phyloP scores from a whole-genome alignment of 2,113 vertebrate genomes.

The Sphaerodactylus townsendi region DNA sequence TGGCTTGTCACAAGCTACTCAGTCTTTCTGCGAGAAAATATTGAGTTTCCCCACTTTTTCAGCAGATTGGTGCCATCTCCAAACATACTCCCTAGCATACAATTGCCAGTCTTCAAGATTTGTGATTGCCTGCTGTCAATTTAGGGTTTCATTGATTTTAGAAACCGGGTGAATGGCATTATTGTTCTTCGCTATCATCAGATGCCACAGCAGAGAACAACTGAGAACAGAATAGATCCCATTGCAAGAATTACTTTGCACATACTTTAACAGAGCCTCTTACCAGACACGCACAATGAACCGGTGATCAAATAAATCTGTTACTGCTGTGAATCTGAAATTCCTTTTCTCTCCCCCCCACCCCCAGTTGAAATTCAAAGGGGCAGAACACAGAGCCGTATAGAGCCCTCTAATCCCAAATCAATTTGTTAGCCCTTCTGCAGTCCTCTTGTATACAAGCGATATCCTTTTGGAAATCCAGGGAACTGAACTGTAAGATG shows the following conservation, averaged over 20 bases:
- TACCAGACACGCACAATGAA: neutral
- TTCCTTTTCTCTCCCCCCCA: neutral
- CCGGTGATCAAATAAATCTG: neutral
- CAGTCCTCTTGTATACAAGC: conserved; percentile 52
- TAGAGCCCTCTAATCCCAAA: conserved; percentile 52
- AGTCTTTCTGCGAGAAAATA: neutral
- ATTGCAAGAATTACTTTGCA: neutral
- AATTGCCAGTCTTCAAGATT: neutral
- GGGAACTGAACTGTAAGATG: conserved; percentile 10
- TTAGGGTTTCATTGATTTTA: conserved; percentile 49
- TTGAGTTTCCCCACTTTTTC: no score
- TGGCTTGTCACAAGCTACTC: neutral
- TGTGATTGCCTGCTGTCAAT: neutral
- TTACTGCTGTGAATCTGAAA: neutral
- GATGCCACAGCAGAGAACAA: neutral
- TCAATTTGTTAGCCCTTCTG: conserved; percentile 62
- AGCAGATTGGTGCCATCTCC: no score
- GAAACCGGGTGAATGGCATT: neutral
- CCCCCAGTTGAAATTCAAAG: conserved; percentile 41
- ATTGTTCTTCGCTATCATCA: conserved; percentile 5
- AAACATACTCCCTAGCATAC: neutral
- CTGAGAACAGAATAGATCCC: neutral
- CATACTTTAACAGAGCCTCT: neutral
- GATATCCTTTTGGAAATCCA: conserved; percentile 19
- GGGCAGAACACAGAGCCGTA: conserved; percentile 39